Base-by-base conservation (phyloP, 2,113 vertebrate species). In the Sminthopsis crassicaudata region DNA sequence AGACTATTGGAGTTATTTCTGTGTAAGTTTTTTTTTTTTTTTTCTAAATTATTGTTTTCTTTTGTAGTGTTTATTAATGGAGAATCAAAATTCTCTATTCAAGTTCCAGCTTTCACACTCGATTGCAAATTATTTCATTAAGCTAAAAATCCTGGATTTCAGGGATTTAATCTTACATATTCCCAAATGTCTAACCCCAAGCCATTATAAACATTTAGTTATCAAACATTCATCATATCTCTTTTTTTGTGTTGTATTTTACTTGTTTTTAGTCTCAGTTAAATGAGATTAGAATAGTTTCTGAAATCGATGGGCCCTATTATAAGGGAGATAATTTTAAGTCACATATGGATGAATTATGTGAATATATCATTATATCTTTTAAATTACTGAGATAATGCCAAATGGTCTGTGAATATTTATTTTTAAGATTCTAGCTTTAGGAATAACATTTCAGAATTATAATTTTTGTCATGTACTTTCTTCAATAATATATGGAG, bases 1-100 rank as follows among this genome's bases (percentile, higher is more conserved):
- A 96, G 91, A 12, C n/a, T 96, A 92, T 14, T 27, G 4, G 22
- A 94, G 92, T 95, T 95, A 93, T 92, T 93, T 97, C 51, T 95
- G 36, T 50, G 1, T 92, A 76, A 10, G 53, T 91, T 19, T 96
- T 97, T 23, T 16, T 19, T 96, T 97, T 23, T 16, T 96, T 96
- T 10, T 96, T 92, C n/a, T 91, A 91, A 67, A 91, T 84, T 26
- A 27, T 76, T 50, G 53, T 91, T 95, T 96, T 42, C 91, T 96
- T 89, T 97, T 92, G 92, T 95, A 92, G 48, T 96, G 95, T 53
- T 95, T 16, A 90, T 93, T 42, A n/a, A 23, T 42, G n/a, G n/a
- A 42, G 67, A 42, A 7, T 42, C n/a, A 42, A 14, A 84, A 84
- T 84, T 84, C 67, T 42, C 19, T 84, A 0, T 42, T 84, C n/a